Evolutionary conservation across 2,888 invertebrate genomes (phyloP), one percentile per base, ranked within the genome.

Genomic region (Heterodera filipjevi): DNA sequence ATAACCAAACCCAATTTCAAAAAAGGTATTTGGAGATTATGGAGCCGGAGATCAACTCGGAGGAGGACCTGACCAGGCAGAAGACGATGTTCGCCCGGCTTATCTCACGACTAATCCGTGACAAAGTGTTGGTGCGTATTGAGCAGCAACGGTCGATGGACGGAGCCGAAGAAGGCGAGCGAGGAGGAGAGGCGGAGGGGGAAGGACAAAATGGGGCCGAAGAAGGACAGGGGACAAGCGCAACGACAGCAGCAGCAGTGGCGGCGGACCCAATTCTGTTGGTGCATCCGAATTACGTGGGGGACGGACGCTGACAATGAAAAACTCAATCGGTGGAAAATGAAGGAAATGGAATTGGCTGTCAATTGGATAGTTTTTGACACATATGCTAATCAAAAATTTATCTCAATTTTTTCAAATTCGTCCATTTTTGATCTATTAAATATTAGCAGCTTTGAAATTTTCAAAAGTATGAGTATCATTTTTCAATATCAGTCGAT

Each of bases 241-340:
- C 53, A 22, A 16, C 53, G 59, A 59, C 59, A 5, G 8, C 10
- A n/a, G 59, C 59, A 59, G n/a, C 59, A 14, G 93, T 22, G 22
- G 19, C 22, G 53, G 72, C 33, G 49, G 94, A 96, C 90, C 95
- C 95, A 0, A 90, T 95, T 66, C 90, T 98, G 8, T 95, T 97
- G 27, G 96, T 97, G 0, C 97, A 99, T 92, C 98, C 98, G 0
- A 96, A 97, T 91, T 98, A 96, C 90, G 93, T 95, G 71, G 92
- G 95, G 71, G 94, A 95, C 83, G 91, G 90, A 39, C 49, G 73
- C 39, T 44, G 71, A 71, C 46, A 22, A 33, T 33, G 35, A 33
- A 19, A 22, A n/a, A 68, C 6, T 33, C 10, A 59, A 6, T 19
- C 53, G 6, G 6, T 14, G 53, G 53, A 53, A 22, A 53, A 53